These are phyloP conservation scores for Chloroclysta siterata DNA, from an alignment of 2,888 invertebrate genomes.

Conservation along the genomic window DNA sequence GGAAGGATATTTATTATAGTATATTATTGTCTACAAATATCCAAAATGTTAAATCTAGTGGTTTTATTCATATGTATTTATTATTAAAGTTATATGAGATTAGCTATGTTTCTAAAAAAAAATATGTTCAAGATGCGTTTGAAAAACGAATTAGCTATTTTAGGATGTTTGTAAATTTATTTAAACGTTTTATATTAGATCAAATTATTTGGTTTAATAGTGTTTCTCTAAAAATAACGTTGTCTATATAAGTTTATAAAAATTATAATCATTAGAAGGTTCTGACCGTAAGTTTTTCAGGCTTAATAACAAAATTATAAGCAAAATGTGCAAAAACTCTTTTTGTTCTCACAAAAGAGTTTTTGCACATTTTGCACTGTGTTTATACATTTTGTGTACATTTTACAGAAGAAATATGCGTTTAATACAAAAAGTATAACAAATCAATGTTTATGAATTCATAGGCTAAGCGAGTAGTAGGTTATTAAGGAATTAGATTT, in stretches of 20 bases:
- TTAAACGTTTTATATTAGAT: slow-evolving; percentile 1
- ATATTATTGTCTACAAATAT: slow-evolving; percentile 46
- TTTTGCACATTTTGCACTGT: too few species aligned
- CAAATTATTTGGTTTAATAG: neutral
- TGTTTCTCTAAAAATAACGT: slow-evolving; percentile 1
- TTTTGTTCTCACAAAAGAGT: too few species aligned
- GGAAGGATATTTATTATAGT: slow-evolving; percentile 63
- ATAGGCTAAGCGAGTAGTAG: neutral
- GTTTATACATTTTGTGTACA: too few species aligned
- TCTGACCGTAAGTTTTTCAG: neutral
- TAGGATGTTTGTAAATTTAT: neutral
- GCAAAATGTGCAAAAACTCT: too few species aligned
- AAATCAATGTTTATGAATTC: neutral
- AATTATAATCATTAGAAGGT: neutral
- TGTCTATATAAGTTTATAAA: slow-evolving; percentile 4
- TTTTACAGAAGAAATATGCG: neutral
- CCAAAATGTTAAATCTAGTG: slow-evolving; percentile 45
- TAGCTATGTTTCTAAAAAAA: neutral
- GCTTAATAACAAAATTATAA: neutral
- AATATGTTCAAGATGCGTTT: neutral
- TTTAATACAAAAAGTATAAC: neutral
- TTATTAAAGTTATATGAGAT: slow-evolving; percentile 9
- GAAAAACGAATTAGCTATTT: neutral
- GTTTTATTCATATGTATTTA: slow-evolving; percentile 40
- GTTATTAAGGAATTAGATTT: slow-evolving; percentile 16